A percentile compares a stretch with the other conserved stretches of the same genome.
These are phyloP conservation scores for Bimastos eiseni DNA, from an alignment of 2,888 invertebrate species.

Conservation along the genomic window DNA sequence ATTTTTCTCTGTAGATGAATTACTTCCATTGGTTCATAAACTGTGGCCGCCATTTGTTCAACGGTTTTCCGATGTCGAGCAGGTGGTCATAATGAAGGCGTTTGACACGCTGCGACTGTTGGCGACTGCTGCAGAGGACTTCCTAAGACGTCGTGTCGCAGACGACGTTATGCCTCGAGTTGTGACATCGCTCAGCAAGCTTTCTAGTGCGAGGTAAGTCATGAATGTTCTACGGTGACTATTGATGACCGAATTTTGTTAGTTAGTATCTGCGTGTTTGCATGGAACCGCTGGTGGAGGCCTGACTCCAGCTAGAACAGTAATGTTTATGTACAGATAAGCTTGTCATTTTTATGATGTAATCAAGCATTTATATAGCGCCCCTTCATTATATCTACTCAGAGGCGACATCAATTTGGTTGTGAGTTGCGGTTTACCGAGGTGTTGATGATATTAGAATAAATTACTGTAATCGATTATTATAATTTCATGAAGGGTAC, in stretches of 20 bases:
- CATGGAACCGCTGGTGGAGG: neutral
- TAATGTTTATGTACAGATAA: neutral
- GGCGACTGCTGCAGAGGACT: conserved; percentile 50
- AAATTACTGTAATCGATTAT: too few relatives aligned
- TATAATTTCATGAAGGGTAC: too few relatives aligned
- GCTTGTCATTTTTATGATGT: too few relatives aligned
- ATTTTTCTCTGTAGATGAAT: conserved; percentile 50
- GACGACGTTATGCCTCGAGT: conserved; percentile 54
- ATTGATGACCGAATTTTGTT: too few relatives aligned
- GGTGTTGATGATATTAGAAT: too few relatives aligned
- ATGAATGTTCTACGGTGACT: too few relatives aligned
- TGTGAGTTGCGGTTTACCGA: too few relatives aligned
- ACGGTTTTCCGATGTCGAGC: conserved; percentile 54
- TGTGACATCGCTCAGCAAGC: conserved; percentile 48
- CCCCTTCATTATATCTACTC: too few relatives aligned
- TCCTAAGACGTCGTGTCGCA: conserved; percentile 49
- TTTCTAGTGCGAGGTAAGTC: conserved; percentile 51
- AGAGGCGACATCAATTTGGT: too few relatives aligned
- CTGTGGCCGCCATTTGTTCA: conserved; percentile 55
- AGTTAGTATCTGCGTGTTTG: neutral
- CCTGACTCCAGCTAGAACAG: neutral
- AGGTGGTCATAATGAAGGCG: conserved; percentile 52
- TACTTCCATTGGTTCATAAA: conserved; percentile 57
- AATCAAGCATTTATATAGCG: too few relatives aligned
- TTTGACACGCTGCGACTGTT: conserved; percentile 49